Evolutionary conservation across 2,113 vertebrate species (phyloP), one percentile per base, ranked within the genome.

Genomic region (Verasper variegatus): DNA sequence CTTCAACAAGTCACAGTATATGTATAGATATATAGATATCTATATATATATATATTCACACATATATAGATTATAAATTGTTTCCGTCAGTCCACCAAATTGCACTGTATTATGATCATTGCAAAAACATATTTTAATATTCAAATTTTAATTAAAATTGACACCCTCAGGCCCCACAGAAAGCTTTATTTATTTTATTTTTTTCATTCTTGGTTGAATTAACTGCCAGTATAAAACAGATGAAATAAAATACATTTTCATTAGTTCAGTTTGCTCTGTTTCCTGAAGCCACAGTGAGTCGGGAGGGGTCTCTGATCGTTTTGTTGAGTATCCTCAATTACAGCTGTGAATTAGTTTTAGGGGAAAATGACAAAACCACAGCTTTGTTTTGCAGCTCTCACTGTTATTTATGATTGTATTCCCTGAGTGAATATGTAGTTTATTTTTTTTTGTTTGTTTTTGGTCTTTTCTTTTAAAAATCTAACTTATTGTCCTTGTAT

Each of bases 361-460:
- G 51, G 85, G 59, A n/a, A 31, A 62, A 78, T 60, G n/a, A 78
- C 20, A 68, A 51, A 68, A 87, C 69, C 78, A 79, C 72, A 24
- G 82, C 84, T 63, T 81, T 54, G 21, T 11, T 90, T 79, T 80
- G 86, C 84, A 81, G 86, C 80, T 88, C 84, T 87, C 76, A 75
- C 82, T 92, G 88, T 91, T 89, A 76, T 83, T 85, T 88, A 84
- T 85, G 79, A 91, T 89, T 92, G 91, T 92, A 87, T 90, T 83
- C 84, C 83, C 90, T 77, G 83, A 89, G 88, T 94, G 90, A 82
- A 80, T 80, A 42, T 92, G 89, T 89, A 85, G 77, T 89, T 91
- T 76, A 18, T 17, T 49, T 35, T 40, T 40, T 13, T 42, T 42
- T n/a, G n/a, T n/a, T 42, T 3, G 1, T 51, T 51, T 78, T 86